Conservation (phyloP, 2,113 vertebrate species). For the Phalacrocorax carbo region DNA sequence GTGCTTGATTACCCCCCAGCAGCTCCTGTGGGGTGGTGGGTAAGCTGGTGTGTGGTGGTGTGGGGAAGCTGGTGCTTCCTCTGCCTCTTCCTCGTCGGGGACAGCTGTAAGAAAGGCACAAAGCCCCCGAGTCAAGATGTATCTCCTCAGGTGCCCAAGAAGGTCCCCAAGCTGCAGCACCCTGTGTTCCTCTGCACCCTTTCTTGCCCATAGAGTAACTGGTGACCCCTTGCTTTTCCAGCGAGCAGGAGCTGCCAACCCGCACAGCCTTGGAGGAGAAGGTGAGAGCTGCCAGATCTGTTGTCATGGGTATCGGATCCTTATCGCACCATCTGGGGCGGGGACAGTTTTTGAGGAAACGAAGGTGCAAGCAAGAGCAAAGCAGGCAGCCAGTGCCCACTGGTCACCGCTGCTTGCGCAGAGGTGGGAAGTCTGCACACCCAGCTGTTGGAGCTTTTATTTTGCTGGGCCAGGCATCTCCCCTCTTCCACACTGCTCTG, state of each 20-base stretch:
- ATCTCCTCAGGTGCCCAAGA: background rate
- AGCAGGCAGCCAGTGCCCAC: background rate
- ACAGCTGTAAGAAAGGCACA: background rate
- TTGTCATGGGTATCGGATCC: background rate
- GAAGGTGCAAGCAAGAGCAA: background rate
- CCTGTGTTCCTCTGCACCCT: background rate
- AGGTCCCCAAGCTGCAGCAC: background rate
- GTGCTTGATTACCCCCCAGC: background rate
- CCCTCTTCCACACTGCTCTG: background rate
- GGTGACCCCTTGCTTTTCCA: constrained; percentile 60
- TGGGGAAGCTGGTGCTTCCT: background rate
- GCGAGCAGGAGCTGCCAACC: constrained; percentile 85
- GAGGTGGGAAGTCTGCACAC: background rate
- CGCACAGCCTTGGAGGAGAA: constrained; percentile 85
- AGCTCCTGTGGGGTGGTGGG: background rate
- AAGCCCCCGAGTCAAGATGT: rapidly evolving
- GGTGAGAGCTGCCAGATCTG: constrained; percentile 69
- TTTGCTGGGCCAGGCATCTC: background rate
- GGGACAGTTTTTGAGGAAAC: background rate
- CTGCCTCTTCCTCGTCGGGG: background rate
- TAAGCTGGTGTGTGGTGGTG: too few relatives aligned
- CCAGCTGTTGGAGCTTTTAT: background rate
- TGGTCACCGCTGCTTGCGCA: background rate
- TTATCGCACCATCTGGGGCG: background rate
- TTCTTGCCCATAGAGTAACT: background rate